A percentile compares a stretch with the other conserved stretches of the same genome.
phyloP scores from a whole-genome alignment of 1,140 invertebrate genomes.

The Nomia melanderi region DNA sequence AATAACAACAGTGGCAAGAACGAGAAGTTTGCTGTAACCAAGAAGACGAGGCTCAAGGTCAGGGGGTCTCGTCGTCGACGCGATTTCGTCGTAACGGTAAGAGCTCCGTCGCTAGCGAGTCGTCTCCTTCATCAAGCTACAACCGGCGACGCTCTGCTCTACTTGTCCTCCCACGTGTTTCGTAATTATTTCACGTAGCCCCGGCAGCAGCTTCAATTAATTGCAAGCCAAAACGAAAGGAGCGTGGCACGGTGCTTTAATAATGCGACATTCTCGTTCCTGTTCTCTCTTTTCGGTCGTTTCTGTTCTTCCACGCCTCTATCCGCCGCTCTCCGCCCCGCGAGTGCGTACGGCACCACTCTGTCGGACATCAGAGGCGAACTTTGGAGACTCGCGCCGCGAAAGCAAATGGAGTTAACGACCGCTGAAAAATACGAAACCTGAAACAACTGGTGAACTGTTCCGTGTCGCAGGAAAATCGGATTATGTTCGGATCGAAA shows the following conservation, averaged over 20 bases:
- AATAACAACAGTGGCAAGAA: too few species aligned
- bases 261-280: constrained; percentile 37
- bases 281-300: background rate
- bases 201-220: constrained; percentile 60
- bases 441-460: background rate
- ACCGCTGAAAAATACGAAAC: constrained; percentile 28
- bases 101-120: background rate
- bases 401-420: constrained; percentile 49
- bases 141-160: constrained; percentile 8
- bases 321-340: background rate
- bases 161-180: constrained; percentile 37
- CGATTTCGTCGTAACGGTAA: background rate
- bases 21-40: too few species aligned
- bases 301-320: constrained; percentile 8
- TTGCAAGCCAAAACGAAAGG: constrained; percentile 58
- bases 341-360: background rate
- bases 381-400: constrained; percentile 17
- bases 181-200: constrained; percentile 57
- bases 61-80: background rate
- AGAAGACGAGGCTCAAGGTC: background rate
- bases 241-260: constrained; percentile 37
- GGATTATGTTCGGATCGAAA: background rate
- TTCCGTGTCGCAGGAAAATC: constrained; percentile 4
- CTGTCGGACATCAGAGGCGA: constrained; percentile 46
- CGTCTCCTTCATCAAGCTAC: constrained; percentile 40